A percentile compares a stretch with the other conserved stretches of the same genome.
Evolutionary conservation across 2,113 vertebrate species (phyloP).

Genomic region (Apeltes quadracus): DNA sequence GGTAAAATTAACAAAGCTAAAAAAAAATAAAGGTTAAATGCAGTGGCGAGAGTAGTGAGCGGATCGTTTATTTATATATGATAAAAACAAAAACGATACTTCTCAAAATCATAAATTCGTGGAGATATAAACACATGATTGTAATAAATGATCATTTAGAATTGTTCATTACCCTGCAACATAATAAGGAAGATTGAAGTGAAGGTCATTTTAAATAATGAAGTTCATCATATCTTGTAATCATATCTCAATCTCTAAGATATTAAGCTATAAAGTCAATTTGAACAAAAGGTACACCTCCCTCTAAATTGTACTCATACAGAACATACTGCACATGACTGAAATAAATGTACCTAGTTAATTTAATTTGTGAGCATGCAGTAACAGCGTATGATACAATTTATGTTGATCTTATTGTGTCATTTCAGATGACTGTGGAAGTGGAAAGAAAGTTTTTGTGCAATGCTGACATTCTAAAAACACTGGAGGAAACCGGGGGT

Average conservation of each 20-base stretch:
- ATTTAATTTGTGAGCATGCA: background rate
- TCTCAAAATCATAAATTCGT: background rate
- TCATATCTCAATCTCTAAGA: background rate
- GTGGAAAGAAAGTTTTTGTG: constrained; percentile 83
- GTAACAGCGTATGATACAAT: background rate
- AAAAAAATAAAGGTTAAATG: background rate
- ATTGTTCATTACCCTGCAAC: background rate
- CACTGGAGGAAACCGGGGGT: constrained; percentile 77
- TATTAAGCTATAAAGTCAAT: background rate
- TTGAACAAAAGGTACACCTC: background rate
- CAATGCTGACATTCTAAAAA: constrained; percentile 66
- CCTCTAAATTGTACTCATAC: background rate
- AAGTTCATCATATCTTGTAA: background rate
- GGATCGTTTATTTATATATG: background rate
- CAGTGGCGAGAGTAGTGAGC: no score
- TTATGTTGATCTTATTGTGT: constrained; percentile 24
- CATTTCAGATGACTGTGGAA: constrained; percentile 79
- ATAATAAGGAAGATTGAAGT: background rate
- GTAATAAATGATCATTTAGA: background rate
- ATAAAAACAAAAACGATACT: background rate
- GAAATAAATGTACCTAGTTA: background rate
- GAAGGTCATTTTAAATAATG: background rate
- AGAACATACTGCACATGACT: background rate
- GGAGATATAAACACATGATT: background rate
- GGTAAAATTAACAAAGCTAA: background rate